Percentiles rank a stretch among this genome's conserved stretches.
Conservation (phyloP, 92 coral and sea anemone species). For the Paramuricea clavata region DNA sequence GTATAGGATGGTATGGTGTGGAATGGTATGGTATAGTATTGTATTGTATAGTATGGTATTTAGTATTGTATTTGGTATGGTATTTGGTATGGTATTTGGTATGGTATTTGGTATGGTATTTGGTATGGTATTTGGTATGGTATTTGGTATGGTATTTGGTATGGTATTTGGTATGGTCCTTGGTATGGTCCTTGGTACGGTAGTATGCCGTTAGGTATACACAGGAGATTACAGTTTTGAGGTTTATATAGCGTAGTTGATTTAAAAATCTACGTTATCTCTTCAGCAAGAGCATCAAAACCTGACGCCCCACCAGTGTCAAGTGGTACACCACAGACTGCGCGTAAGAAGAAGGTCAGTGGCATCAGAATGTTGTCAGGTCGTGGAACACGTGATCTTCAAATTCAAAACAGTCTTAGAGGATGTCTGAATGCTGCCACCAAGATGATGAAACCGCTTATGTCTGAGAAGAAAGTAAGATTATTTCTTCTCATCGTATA, state of each 20-base stretch:
- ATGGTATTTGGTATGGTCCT: background rate
- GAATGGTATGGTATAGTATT: background rate
- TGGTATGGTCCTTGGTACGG: no score
- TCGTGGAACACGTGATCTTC: constrained; percentile 77
- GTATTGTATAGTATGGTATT: background rate
- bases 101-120: no score
- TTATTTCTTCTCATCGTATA: background rate
- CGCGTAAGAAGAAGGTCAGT: constrained; percentile 80
- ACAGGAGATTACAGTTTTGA: background rate
- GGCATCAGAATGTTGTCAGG: constrained; percentile 88
- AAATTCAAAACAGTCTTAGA: constrained; percentile 75
- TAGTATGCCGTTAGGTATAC: no score
- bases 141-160: no score
- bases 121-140: no score
- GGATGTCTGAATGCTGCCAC: constrained; percentile 75
- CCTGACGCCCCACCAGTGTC: constrained; percentile 66
- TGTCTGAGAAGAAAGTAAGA: constrained; percentile 61
- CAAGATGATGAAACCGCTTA: constrained; percentile 59
- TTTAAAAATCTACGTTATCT: background rate
- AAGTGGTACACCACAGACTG: constrained; percentile 43
- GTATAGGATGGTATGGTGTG: background rate
- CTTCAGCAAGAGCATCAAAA: constrained; percentile 58
- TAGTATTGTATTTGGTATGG: background rate
- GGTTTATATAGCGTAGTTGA: background rate
- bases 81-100: background rate